Conservation (phyloP, 2,888 invertebrate species). For the Teinopalpus imperialis region DNA sequence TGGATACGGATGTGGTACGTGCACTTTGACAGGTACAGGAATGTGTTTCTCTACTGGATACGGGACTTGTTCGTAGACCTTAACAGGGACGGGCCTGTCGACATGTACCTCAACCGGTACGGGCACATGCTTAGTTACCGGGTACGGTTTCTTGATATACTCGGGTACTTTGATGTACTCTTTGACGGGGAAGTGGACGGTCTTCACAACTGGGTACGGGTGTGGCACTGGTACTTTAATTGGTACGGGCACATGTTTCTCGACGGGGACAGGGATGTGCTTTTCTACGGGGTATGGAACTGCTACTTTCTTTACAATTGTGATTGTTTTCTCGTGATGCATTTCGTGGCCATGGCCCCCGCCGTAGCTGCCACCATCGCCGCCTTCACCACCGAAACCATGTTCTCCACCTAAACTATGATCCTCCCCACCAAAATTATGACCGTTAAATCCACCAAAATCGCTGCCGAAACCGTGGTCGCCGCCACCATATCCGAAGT, state of each 20-base stretch:
- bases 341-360: slow-evolving; percentile 37
- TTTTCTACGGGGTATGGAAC: slow-evolving; percentile 89
- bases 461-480: slow-evolving; percentile 38
- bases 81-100: slow-evolving; percentile 85
- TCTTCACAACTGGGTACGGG: slow-evolving; percentile 87
- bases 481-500: slow-evolving; percentile 67
- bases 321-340: slow-evolving; percentile 84
- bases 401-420: slow-evolving; percentile 36
- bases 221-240: slow-evolving; percentile 87
- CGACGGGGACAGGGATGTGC: slow-evolving; percentile 84
- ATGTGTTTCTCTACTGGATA: slow-evolving; percentile 88
- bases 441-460: slow-evolving; percentile 42
- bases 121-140: slow-evolving; percentile 85
- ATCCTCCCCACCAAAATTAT: slow-evolving; percentile 43
- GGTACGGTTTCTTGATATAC: slow-evolving; percentile 85
- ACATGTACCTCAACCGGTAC: slow-evolving; percentile 86
- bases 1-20: slow-evolving; percentile 87
- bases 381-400: slow-evolving; percentile 39
- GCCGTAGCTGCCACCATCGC: slow-evolving; percentile 34
- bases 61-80: slow-evolving; percentile 83
- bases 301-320: slow-evolving; percentile 86
- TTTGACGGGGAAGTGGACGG: slow-evolving; percentile 85
- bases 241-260: slow-evolving; percentile 85
- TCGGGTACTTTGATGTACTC: slow-evolving; percentile 85
- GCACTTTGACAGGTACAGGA: slow-evolving; percentile 86